Evolutionary conservation across 1,140 invertebrate genomes (phyloP).

Genomic region (Goniozus legneri): DNA sequence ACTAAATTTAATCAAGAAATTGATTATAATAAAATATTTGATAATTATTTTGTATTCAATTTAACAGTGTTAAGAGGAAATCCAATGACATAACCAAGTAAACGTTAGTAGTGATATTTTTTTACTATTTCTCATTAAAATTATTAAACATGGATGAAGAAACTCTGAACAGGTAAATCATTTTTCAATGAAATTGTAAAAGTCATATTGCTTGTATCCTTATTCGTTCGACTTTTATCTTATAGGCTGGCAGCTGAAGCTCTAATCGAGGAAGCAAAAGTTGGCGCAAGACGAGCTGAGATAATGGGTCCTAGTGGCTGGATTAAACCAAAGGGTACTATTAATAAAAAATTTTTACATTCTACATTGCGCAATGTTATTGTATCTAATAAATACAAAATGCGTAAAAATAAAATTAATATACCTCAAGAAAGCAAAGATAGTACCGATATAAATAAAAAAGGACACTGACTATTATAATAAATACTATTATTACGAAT

Average conservation of each 20-base stretch:
- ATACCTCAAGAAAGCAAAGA: too few species aligned
- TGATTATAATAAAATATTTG: too few species aligned
- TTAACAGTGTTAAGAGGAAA: too few species aligned
- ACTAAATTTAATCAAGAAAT: too few species aligned
- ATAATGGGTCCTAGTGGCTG: conserved; percentile 62
- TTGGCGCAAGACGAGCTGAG: conserved; percentile 60
- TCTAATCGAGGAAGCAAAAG: conserved; percentile 60
- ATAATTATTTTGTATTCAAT: too few species aligned
- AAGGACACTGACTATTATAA: too few species aligned
- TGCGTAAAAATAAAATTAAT: conserved; percentile 24
- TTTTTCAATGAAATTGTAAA: not conserved
- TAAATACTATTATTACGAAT: too few species aligned
- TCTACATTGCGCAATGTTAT: conserved; percentile 46
- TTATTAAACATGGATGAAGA: conserved; percentile 29
- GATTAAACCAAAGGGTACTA: conserved; percentile 58
- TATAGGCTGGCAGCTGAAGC: conserved; percentile 60
- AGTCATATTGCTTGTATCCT: not conserved
- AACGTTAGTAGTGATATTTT: too few species aligned
- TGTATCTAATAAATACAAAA: conserved; percentile 38
- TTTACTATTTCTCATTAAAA: too few species aligned
- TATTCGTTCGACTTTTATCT: not conserved
- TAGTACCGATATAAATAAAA: too few species aligned
- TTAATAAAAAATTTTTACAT: conserved; percentile 61
- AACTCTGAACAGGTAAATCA: conserved; percentile 31
- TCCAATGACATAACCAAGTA: too few species aligned